Percentiles rank a stretch among this genome's conserved stretches.
phyloP scores from a whole-genome alignment of 37 sponge, comb jelly and placozoan genomes.

The Cliona cf. orientalis region DNA sequence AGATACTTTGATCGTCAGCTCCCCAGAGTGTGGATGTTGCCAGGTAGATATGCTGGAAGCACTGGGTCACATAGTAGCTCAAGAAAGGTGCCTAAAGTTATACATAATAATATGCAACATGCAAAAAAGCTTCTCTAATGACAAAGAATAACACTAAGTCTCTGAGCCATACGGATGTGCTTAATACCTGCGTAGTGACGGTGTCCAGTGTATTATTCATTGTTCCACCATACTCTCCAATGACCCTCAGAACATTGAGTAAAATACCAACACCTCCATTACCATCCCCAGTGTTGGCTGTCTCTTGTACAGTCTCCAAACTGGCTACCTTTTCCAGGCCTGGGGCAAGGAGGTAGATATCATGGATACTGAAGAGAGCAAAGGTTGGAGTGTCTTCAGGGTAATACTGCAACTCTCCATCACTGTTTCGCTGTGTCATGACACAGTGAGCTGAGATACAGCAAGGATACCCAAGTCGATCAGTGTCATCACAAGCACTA shows the following conservation, averaged over 20 bases:
- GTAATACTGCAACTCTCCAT: conserved; percentile 16
- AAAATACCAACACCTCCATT: not conserved
- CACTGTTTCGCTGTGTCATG: conserved; percentile 22
- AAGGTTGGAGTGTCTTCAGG: conserved; percentile 50
- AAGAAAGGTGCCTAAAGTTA: conserved; percentile 11
- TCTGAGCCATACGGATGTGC: conserved; percentile 1
- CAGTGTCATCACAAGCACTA: conserved; percentile 32
- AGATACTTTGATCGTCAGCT: not conserved
- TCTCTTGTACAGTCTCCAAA: not conserved
- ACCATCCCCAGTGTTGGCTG: too few relatives aligned
- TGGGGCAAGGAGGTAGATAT: conserved; percentile 64
- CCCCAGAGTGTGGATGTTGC: conserved; percentile 84
- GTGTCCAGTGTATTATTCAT: conserved; percentile 80
- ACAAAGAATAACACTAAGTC: too few relatives aligned
- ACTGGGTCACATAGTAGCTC: conserved; percentile 67
- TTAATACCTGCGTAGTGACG: too few relatives aligned
- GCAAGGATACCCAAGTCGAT: conserved; percentile 56
- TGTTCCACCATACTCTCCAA: conserved; percentile 86
- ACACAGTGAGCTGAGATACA: conserved; percentile 78
- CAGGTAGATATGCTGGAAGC: conserved; percentile 86
- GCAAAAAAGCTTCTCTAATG: too few relatives aligned
- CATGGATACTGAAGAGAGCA: conserved; percentile 60
- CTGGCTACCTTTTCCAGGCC: not conserved
- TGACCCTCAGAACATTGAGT: conserved; percentile 5
- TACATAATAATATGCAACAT: too few relatives aligned